phyloP scores from a whole-genome alignment of 2,113 vertebrate genomes.

The Platysteira castanea region DNA sequence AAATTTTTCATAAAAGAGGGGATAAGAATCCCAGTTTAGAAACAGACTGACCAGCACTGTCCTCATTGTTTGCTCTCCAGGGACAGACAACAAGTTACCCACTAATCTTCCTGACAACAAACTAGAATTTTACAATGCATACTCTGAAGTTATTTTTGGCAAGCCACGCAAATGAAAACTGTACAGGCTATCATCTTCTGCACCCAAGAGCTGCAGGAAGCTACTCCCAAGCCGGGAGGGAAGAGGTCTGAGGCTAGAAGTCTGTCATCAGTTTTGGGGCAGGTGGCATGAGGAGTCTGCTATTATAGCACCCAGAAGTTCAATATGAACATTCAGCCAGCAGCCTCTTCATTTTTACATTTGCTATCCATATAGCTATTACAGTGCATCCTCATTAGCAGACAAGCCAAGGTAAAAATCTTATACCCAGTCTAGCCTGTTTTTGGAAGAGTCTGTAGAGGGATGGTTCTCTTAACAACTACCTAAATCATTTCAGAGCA shows the following conservation, averaged over 20 bases:
- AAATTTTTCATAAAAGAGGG: background rate
- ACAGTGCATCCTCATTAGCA: background rate
- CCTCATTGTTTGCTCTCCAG: background rate
- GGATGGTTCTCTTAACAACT: background rate
- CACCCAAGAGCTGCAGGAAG: background rate
- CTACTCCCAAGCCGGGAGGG: background rate
- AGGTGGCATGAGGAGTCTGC: background rate
- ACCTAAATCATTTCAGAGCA: background rate
- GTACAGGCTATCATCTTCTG: background rate
- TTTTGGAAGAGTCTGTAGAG: background rate
- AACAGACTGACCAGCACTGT: background rate
- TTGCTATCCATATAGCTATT: background rate
- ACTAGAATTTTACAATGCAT: background rate
- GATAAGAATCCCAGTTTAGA: background rate
- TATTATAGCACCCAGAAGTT: background rate
- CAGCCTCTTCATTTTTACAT: background rate
- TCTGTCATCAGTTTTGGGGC: background rate
- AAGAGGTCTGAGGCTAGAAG: background rate
- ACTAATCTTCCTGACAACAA: background rate
- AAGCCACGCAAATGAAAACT: background rate
- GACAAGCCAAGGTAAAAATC: background rate
- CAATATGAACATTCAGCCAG: background rate
- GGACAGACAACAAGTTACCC: background rate
- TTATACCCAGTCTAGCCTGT: background rate
- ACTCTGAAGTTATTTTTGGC: background rate